A percentile compares a stretch with the other conserved stretches of the same genome.
These are phyloP conservation scores for Hybos culiciformis DNA, from an alignment of 2,888 invertebrate genomes.

Conservation along the genomic window DNA sequence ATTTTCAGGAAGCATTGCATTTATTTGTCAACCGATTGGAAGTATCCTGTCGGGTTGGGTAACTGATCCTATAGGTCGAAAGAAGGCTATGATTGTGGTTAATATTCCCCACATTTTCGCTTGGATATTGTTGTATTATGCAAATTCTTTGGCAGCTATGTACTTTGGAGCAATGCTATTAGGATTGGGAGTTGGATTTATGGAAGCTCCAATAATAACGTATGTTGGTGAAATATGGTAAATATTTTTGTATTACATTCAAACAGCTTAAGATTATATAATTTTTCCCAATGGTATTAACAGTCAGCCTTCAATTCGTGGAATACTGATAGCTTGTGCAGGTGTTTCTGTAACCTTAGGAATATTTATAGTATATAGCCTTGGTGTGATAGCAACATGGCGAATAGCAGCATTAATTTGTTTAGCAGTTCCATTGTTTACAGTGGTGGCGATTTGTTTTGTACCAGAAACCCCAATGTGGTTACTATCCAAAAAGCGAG, in stretches of 20 bases:
- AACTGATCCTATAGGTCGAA: conserved; percentile 42
- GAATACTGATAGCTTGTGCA: conserved; percentile 40
- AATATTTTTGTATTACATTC: conserved; percentile 4
- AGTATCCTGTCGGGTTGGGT: conserved; percentile 43
- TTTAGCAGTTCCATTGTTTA: conserved; percentile 38
- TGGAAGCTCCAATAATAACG: conserved; percentile 47
- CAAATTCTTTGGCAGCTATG: conserved; percentile 37
- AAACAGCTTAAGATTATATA: not conserved
- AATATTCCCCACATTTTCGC: conserved; percentile 44
- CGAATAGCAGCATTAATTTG: conserved; percentile 40
- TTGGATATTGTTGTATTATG: conserved; percentile 43
- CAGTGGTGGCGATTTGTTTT: conserved; percentile 40
- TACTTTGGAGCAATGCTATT: conserved; percentile 40
- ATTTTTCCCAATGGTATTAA: not conserved
- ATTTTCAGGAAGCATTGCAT: conserved; percentile 41
- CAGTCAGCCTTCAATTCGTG: conserved; percentile 42
- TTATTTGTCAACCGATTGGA: conserved; percentile 44
- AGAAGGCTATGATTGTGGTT: conserved; percentile 41
- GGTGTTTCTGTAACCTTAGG: conserved; percentile 35
- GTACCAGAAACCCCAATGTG: conserved; percentile 47
- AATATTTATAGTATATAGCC: conserved; percentile 39
- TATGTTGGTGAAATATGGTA: conserved; percentile 47
- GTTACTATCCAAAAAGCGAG: conserved; percentile 43
- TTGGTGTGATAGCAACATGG: conserved; percentile 42
- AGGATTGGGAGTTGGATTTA: conserved; percentile 44